These are phyloP conservation scores for Eriocheir sinensis DNA, from an alignment of 1,140 invertebrate species.

Conservation along the genomic window DNA sequence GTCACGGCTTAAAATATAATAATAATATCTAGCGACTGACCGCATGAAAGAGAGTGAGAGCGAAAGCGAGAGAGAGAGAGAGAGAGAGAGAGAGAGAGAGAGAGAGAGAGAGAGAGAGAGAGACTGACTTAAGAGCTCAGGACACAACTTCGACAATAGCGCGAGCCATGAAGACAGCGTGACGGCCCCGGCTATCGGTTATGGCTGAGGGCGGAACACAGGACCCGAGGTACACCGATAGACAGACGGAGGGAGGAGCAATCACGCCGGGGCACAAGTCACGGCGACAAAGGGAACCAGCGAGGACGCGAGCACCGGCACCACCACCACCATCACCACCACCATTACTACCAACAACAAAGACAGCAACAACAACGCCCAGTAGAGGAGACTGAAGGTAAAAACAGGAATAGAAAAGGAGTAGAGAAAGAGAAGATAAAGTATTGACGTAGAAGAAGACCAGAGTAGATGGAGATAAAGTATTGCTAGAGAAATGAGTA, in stretches of 20 bases:
- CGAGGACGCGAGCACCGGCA: too few relatives aligned
- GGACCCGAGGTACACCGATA: background rate
- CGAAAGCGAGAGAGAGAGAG: background rate
- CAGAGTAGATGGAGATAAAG: too few relatives aligned
- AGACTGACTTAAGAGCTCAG: background rate
- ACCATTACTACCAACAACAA: too few relatives aligned
- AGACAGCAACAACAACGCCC: too few relatives aligned
- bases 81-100: background rate
- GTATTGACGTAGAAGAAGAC: too few relatives aligned
- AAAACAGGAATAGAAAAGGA: too few relatives aligned
- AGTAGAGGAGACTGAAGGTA: too few relatives aligned
- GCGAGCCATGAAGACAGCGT: background rate
- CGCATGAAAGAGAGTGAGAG: background rate
- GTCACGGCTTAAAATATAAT: background rate
- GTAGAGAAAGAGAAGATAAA: too few relatives aligned
- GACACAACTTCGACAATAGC: background rate
- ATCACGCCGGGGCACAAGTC: background rate
- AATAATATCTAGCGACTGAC: background rate
- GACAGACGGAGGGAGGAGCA: background rate
- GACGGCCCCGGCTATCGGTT: background rate
- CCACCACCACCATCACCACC: too few relatives aligned
- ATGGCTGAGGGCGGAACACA: background rate
- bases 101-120: conserved; percentile 33
- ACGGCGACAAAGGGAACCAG: background rate
- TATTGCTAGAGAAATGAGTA: too few relatives aligned